phyloP scores from a whole-genome alignment of 2,888 invertebrate genomes.

The Heliconius ethilla region DNA sequence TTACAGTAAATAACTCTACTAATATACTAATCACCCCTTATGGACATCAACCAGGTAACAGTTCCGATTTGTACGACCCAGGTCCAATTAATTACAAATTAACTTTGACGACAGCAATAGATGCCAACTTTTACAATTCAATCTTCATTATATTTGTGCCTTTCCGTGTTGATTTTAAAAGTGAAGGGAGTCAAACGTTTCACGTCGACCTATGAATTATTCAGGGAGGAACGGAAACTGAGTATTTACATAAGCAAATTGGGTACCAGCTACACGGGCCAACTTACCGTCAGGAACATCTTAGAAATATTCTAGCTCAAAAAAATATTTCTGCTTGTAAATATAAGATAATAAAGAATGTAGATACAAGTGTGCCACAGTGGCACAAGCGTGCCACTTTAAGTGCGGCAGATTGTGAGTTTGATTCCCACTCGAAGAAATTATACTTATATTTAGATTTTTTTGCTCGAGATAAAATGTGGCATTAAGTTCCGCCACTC shows the following conservation, averaged over 20 bases:
- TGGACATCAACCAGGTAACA: too few relatives aligned
- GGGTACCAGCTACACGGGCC: constrained; percentile 57
- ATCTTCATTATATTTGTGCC: constrained; percentile 64
- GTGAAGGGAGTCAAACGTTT: constrained; percentile 66
- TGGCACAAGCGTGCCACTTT: too few relatives aligned
- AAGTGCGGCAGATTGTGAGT: too few relatives aligned
- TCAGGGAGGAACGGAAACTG: constrained; percentile 77
- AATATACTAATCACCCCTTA: too few relatives aligned
- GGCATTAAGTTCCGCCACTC: too few relatives aligned
- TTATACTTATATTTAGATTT: too few relatives aligned
- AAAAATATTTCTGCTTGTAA: constrained; percentile 5
- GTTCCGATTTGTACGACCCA: not conserved
- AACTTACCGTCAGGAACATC: constrained; percentile 33
- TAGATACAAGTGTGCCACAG: too few relatives aligned
- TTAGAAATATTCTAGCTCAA: constrained; percentile 29
- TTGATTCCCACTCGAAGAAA: too few relatives aligned
- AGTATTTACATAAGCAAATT: constrained; percentile 82
- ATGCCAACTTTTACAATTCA: constrained; percentile 59
- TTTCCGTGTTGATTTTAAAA: constrained; percentile 73
- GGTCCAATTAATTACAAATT: constrained; percentile 2
- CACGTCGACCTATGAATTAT: constrained; percentile 75
- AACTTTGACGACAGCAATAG: constrained; percentile 14
- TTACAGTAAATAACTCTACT: too few relatives aligned
- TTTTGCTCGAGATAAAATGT: too few relatives aligned
- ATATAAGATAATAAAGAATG: not conserved